Evolutionary conservation across 2,888 invertebrate genomes (phyloP).

Genomic region (Eupeodes latifasciatus): DNA sequence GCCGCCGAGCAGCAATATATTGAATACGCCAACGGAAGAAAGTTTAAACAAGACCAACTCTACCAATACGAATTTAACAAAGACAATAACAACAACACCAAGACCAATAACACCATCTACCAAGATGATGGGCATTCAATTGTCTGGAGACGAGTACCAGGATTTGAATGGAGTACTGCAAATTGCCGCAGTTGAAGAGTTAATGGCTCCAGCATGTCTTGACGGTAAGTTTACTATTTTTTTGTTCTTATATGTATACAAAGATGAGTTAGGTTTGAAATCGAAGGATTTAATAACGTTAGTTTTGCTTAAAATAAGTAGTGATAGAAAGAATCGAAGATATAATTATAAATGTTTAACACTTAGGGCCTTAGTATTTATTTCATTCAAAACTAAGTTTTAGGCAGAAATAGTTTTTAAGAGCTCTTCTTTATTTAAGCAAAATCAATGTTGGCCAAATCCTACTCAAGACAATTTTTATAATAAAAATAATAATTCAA

Average conservation of each 20-base stretch:
- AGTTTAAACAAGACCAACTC: constrained; percentile 40
- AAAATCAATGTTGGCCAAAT: too few species aligned
- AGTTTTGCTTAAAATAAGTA: too few species aligned
- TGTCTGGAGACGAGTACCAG: constrained; percentile 72
- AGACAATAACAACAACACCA: constrained; percentile 23
- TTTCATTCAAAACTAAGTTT: too few species aligned
- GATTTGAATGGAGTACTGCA: constrained; percentile 72
- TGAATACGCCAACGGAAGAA: constrained; percentile 57
- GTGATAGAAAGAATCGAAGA: too few species aligned
- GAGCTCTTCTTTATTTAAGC: too few species aligned
- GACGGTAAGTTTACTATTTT: constrained; percentile 59
- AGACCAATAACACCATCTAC: constrained; percentile 55
- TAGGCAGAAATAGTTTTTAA: too few species aligned
- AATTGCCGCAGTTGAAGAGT: constrained; percentile 74
- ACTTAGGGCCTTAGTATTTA: too few species aligned
- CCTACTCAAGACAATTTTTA: too few species aligned
- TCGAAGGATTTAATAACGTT: too few species aligned
- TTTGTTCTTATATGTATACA: not conserved
- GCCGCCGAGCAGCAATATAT: constrained; percentile 48
- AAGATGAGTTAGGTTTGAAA: too few species aligned
- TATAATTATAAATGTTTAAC: too few species aligned
- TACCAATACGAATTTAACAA: constrained; percentile 63
- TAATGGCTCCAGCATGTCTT: constrained; percentile 65
- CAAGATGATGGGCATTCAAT: constrained; percentile 65
- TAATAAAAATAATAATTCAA: too few species aligned